Evolutionary conservation across 2,888 invertebrate species (phyloP).

Genomic region (Drosophila helvetica): DNA sequence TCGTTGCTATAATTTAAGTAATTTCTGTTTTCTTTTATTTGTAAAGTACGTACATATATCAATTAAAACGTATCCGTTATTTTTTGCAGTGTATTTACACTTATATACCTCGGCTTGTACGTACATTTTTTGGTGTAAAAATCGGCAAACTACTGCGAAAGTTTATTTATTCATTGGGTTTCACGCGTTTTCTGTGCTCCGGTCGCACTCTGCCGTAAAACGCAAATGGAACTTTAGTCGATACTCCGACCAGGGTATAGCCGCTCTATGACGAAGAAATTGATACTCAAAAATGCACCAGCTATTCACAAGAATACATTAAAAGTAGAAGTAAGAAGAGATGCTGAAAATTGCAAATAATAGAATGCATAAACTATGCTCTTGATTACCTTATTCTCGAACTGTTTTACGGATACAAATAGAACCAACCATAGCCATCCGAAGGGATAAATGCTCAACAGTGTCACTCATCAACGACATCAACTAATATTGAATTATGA

Average conservation of each 20-base stretch:
- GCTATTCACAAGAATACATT: not conserved
- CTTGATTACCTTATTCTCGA: too few relatives aligned
- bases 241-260: too few relatives aligned
- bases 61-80: not conserved
- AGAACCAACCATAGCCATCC: too few relatives aligned
- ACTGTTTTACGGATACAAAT: too few relatives aligned
- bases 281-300: slow-evolving; percentile 15
- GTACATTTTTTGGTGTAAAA: not conserved
- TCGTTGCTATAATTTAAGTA: too few relatives aligned
- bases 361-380: too few relatives aligned
- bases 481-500: not conserved
- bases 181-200: slow-evolving; percentile 57
- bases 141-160: slow-evolving; percentile 47
- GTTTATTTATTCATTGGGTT: slow-evolving; percentile 71
- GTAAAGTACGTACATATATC: too few relatives aligned
- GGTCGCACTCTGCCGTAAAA: slow-evolving; percentile 1
- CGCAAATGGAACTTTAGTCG: slow-evolving; percentile 27
- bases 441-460: not conserved
- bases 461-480: not conserved
- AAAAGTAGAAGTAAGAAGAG: not conserved
- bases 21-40: too few relatives aligned
- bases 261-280: slow-evolving; percentile 4
- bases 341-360: not conserved
- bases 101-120: too few relatives aligned
- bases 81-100: not conserved